phyloP scores from a whole-genome alignment of 2,888 invertebrate species.

The Hedychridium roseum region DNA sequence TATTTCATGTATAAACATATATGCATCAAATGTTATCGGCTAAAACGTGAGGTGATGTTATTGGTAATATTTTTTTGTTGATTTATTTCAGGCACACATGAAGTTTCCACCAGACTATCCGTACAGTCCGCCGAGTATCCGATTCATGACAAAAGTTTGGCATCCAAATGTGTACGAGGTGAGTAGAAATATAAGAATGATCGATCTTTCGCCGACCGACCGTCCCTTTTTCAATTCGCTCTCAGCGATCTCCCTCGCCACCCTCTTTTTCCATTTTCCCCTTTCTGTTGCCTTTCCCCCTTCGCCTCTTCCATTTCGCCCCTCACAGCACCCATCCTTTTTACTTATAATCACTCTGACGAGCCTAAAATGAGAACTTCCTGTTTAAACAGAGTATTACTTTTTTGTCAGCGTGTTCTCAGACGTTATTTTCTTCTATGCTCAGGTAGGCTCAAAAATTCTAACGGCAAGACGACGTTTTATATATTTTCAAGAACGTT shows the following conservation, averaged over 20 bases:
- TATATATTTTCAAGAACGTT: too few species aligned
- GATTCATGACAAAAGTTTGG: conserved; percentile 99
- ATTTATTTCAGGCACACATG: conserved; percentile 85
- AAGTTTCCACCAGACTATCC: conserved; percentile 99
- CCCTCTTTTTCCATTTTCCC: conserved; percentile 12
- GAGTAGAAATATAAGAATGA: conserved; percentile 64
- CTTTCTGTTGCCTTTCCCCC: conserved; percentile 10
- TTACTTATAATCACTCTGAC: background rate
- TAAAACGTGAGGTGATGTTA: too few species aligned
- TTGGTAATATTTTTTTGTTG: conserved; percentile 63
- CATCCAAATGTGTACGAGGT: conserved; percentile 99
- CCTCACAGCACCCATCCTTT: conserved; percentile 1
- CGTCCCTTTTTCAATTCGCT: conserved; percentile 24
- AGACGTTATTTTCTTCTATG: too few species aligned
- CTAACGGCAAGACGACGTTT: too few species aligned
- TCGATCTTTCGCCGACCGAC: conserved; percentile 38
- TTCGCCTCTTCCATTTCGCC: background rate
- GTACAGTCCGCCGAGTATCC: conserved; percentile 97
- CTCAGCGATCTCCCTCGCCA: conserved; percentile 13
- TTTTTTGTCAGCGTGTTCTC: too few species aligned
- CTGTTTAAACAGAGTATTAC: too few species aligned
- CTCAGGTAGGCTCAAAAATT: too few species aligned
- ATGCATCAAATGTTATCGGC: too few species aligned
- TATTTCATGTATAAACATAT: too few species aligned
- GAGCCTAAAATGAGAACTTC: too few species aligned